Evolutionary conservation across 2,797 vertebrate species (phyloP), one percentile per base, ranked within the genome.

Genomic region (Labeo calbasu): DNA sequence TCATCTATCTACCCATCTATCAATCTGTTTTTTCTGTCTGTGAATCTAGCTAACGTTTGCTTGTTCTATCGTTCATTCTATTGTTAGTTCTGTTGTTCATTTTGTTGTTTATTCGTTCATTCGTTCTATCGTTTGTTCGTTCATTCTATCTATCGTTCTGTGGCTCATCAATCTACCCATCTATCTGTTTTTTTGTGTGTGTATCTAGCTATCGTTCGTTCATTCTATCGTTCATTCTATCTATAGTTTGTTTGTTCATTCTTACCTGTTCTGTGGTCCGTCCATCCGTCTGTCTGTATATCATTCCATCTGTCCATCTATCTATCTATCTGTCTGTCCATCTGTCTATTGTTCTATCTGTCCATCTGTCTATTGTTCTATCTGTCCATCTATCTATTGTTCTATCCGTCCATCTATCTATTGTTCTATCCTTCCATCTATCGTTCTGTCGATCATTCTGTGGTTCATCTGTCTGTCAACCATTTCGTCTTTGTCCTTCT

Each of bases 31-130:
- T 0, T 3, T 32, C 59, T 12, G 4, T 61, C 59, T 23, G 0
- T 61, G 2, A 0, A 2, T 61, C 21, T 13, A 1, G 5, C 23
- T 13, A 28, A 28, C 28, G 2, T 61, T n/a, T 2, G 2, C 19
- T 9, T 23, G 0, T 2, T 40, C 28, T 36, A 1, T 68, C 28
- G 1, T 0, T 66, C 65, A 0, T 1, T 66, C 28, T 10, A 2
- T 28, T 8, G 1, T 23, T 7, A 5, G 5, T 40, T 6, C 36
- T 57, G 21, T 57, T 15, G 12, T 10, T 23, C 8, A 46, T 46
- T n/a, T 6, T 63, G 0, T 57, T 57, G 4, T 21, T 57, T 15
- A 3, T 17, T 21, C 53, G 11, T 4, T 21, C 8, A 17, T 57
- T 57, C 7, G 1, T 7, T 21, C 17, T 21, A 21, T 69, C 4